Evolutionary conservation across 2,113 vertebrate species (phyloP), one percentile per base, ranked within the genome.

Genomic region (Megaceryle maxima): DNA sequence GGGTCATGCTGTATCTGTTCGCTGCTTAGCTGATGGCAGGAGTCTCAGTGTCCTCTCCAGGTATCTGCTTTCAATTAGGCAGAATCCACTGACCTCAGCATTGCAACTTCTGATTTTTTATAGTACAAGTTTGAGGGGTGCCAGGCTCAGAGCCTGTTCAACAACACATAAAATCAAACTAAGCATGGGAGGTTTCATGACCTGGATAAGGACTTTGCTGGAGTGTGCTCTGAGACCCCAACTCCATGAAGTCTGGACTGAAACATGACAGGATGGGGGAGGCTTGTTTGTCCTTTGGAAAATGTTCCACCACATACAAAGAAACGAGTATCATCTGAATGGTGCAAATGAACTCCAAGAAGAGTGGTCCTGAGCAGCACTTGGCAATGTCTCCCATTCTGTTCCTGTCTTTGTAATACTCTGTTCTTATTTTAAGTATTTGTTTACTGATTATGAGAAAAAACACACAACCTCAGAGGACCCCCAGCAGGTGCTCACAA

Each of bases 371-470:
- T 60, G 16, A 92, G 83, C 91, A 97, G 95, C 39, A 41, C 59
- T 70, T 94, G 72, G 74, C 33, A 72, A 50, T 0, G 0, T 46
- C 86, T 88, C 73, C 77, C 85, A 80, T 92, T 92, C 66, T 95
- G 44, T 28, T 20, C 29, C 21, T 68, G 76, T 86, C 68, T 80
- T 75, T 88, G 60, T 62, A 35, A 82, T 63, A 67, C 57, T 84
- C 78, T 92, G 80, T 80, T 96, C 92, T 94, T 92, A 88, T 96
- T 92, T 96, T 90, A 92, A 48, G 13, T 83, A 96, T 97, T 98
- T 97, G 97, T 97, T 97, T 98, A 96, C 96, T 96, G 94, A 92
- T 94, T 97, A 96, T 95, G 97, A 98, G 94, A 83, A 94, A 95
- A 96, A 90, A 74, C 92, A 92, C 87, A 80, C 26, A 77, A 96